phyloP scores from a whole-genome alignment of 1,140 invertebrate species.

The Pollicipes pollicipes region DNA sequence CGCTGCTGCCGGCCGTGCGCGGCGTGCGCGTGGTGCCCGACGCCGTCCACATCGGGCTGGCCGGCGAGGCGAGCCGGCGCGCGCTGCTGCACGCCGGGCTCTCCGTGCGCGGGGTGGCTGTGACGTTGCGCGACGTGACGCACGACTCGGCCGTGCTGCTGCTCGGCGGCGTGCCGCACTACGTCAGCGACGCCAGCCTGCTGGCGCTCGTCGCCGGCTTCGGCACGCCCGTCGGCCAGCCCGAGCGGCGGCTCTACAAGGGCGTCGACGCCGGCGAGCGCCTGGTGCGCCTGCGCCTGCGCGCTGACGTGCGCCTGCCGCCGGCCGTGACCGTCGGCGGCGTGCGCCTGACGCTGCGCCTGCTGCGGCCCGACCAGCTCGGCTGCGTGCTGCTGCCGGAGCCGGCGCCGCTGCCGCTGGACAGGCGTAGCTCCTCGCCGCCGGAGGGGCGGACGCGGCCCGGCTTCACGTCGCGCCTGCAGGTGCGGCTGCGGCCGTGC shows the following conservation, averaged over 20 bases:
- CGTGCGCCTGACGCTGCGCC: background rate
- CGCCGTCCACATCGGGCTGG: slow-evolving; percentile 24
- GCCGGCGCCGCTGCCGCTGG: no score
- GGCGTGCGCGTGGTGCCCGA: slow-evolving; percentile 23
- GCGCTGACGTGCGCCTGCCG: background rate
- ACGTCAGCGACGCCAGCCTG: slow-evolving; percentile 23
- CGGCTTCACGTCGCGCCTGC: no score
- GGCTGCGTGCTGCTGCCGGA: background rate
- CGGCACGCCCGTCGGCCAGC: slow-evolving; percentile 25
- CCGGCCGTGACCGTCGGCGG: background rate
- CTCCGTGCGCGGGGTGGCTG: slow-evolving; percentile 21
- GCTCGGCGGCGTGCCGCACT: slow-evolving; percentile 25
- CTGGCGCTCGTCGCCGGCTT: slow-evolving; percentile 24
- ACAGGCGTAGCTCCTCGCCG: no score
- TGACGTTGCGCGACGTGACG: slow-evolving; percentile 24
- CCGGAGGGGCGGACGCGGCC: no score
- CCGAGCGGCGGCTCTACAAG: slow-evolving; percentile 29
- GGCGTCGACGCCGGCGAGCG: slow-evolving; percentile 30
- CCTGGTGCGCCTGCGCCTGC: slow-evolving; percentile 22
- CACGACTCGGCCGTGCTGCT: slow-evolving; percentile 23
- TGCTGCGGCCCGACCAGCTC: background rate
- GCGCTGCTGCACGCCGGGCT: slow-evolving; percentile 21
- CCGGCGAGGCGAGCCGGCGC: slow-evolving; percentile 20
- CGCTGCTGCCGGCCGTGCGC: slow-evolving; percentile 19
- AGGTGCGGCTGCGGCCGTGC: no score